Conservation (phyloP, 2,113 vertebrate genomes). For the Bostrychus sinensis region DNA sequence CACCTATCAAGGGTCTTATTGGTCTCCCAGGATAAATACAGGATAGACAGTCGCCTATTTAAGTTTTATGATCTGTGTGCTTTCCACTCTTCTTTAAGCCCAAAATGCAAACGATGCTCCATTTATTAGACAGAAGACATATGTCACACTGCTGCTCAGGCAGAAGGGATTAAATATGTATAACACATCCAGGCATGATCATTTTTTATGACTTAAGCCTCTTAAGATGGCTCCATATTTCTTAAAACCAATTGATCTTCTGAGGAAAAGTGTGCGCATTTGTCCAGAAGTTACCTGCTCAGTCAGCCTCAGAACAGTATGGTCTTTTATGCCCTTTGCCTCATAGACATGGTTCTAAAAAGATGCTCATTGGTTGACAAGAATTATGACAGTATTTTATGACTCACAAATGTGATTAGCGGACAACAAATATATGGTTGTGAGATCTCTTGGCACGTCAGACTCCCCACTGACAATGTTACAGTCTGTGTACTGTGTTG, state of each 20-base stretch:
- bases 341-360: conserved; percentile 40
- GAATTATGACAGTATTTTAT: conserved; percentile 63
- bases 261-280: conserved; percentile 56
- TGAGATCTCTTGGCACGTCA: conserved; percentile 48
- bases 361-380: conserved; percentile 61
- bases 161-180: conserved; percentile 77
- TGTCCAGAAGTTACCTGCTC: conserved; percentile 67
- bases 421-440: conserved; percentile 64
- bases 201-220: conserved; percentile 79
- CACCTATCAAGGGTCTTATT: conserved; percentile 44
- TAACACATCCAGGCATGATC: conserved; percentile 77
- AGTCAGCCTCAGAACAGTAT: conserved; percentile 37
- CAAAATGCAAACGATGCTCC: conserved; percentile 29
- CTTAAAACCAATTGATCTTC: conserved; percentile 74
- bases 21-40: conserved; percentile 29
- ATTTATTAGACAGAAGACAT: conserved; percentile 56
- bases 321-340: conserved; percentile 39
- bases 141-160: conserved; percentile 68
- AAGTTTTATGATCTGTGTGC: conserved; percentile 40
- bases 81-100: conserved; percentile 33
- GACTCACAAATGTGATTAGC: conserved; percentile 67
- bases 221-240: conserved; percentile 78
- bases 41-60: conserved; percentile 19
- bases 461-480: conserved; percentile 53
- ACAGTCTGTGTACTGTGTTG: conserved; percentile 52